phyloP scores from a whole-genome alignment of 2,888 invertebrate species.

The Tinea semifulvella region DNA sequence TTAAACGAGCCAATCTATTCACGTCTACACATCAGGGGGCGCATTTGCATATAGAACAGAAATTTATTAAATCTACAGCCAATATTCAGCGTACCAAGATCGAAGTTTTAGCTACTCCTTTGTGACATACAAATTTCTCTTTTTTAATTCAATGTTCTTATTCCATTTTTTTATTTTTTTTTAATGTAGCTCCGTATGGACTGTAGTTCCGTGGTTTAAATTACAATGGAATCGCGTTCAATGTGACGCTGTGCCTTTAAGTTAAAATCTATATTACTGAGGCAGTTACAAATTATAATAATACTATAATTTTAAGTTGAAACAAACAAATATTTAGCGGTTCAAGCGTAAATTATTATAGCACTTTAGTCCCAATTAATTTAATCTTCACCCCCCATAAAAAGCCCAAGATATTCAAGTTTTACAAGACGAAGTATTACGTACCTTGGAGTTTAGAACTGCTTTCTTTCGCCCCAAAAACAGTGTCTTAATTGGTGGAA shows the following conservation, averaged over 20 bases:
- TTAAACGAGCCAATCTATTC: constrained; percentile 68
- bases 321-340: background rate
- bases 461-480: constrained; percentile 27
- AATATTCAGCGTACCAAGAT: constrained; percentile 62
- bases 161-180: background rate
- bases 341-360: background rate
- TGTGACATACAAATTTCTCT: background rate
- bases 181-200: background rate
- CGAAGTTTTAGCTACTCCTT: constrained; percentile 4
- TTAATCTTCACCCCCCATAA: constrained; percentile 7
- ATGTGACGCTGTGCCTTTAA: too few species aligned
- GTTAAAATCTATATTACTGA: too few species aligned
- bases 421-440: constrained; percentile 5
- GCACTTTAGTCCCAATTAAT: constrained; percentile 6
- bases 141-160: background rate
- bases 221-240: background rate
- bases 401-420: constrained; percentile 12
- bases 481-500: constrained; percentile 43
- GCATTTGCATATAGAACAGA: constrained; percentile 67
- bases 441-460: constrained; percentile 23
- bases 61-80: constrained; percentile 68
- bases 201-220: background rate
- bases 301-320: background rate
- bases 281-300: too few species aligned
- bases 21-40: constrained; percentile 67